These are phyloP conservation scores for Nothocercus nigrocapillus DNA, from an alignment of 2,113 vertebrate genomes.

Conservation along the genomic window DNA sequence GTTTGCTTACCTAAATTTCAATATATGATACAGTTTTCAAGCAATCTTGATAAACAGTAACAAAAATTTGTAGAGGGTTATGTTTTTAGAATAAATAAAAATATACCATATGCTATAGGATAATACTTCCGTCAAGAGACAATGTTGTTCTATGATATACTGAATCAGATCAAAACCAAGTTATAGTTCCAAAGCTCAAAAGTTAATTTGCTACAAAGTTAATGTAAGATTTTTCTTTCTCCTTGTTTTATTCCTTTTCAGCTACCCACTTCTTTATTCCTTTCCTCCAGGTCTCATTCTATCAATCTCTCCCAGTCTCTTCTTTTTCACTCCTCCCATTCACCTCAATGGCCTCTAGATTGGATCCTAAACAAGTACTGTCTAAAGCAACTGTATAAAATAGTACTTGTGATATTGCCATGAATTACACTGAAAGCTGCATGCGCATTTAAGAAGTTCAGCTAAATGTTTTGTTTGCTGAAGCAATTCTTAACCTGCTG, in stretches of 20 bases:
- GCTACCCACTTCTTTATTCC: neutral
- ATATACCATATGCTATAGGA: neutral
- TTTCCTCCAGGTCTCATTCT: neutral
- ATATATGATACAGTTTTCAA: neutral
- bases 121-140: neutral
- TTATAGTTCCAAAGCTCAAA: neutral
- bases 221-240: neutral
- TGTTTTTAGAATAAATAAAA: neutral
- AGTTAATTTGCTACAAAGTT: neutral
- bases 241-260: neutral
- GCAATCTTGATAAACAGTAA: neutral
- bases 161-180: neutral
- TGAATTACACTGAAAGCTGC: neutral
- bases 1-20: slow-evolving; percentile 19
- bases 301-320: neutral
- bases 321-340: neutral
- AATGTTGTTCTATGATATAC: neutral
- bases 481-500: neutral
- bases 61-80: neutral
- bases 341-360: neutral
- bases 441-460: neutral
- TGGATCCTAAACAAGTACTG: neutral
- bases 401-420: neutral
- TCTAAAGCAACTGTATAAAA: neutral
- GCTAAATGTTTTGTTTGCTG: neutral